These are phyloP conservation scores for Arvicanthis niloticus DNA, from an alignment of 2,113 vertebrate genomes.

Conservation along the genomic window DNA sequence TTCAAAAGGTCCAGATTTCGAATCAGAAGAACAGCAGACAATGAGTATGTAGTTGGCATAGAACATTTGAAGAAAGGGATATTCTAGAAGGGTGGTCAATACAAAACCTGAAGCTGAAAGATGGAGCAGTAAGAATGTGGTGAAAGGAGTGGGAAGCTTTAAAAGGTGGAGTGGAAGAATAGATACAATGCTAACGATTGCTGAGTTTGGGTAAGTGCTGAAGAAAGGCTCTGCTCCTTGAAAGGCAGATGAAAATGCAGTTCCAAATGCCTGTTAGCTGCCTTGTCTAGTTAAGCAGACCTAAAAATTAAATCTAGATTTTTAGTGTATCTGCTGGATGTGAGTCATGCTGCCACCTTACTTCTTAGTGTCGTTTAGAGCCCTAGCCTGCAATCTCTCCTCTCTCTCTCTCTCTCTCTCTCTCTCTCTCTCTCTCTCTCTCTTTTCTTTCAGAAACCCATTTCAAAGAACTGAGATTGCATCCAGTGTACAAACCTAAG, in stretches of 20 bases:
- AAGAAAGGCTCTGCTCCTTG: background rate
- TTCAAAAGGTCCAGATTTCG: too few species aligned
- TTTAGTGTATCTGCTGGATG: background rate
- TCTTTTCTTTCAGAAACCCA: background rate
- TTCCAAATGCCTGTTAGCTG: background rate
- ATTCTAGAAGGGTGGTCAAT: background rate
- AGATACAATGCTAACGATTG: background rate
- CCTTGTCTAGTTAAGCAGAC: background rate
- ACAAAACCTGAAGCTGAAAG: background rate
- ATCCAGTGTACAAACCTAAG: background rate
- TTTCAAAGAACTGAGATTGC: background rate
- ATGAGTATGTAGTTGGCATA: background rate
- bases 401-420: background rate
- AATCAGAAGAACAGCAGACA: accelerated
- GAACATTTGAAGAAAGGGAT: background rate
- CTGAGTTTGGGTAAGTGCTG: accelerated
- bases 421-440: too few species aligned
- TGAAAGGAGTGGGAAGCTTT: background rate
- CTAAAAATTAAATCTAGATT: background rate
- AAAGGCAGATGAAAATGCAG: background rate
- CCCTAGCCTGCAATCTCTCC: accelerated
- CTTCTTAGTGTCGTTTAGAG: background rate
- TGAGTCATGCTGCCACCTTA: background rate
- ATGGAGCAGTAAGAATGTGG: background rate
- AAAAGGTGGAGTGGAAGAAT: background rate